phyloP scores from a whole-genome alignment of 2,888 invertebrate species.

The Lasioglossum figueresi region DNA sequence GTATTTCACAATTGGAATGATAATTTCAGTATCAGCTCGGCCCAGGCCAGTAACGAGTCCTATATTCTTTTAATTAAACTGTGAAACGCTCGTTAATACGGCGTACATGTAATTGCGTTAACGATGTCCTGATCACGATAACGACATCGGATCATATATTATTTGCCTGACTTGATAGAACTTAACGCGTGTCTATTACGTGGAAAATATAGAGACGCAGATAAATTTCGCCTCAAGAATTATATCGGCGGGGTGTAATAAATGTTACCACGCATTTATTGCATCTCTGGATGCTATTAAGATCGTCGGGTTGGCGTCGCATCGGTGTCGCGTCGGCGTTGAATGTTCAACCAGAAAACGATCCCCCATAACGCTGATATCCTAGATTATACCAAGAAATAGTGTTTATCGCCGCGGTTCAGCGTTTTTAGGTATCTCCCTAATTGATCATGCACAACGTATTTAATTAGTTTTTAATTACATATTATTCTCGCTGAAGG shows the following conservation, averaged over 20 bases:
- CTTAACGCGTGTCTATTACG: neutral
- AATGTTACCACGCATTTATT: conserved; percentile 60
- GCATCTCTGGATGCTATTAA: conserved; percentile 52
- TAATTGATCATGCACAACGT: neutral
- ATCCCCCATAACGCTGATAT: conserved; percentile 61
- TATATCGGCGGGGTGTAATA: conserved; percentile 33
- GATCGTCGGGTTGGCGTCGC: conserved; percentile 40
- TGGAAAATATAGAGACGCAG: neutral
- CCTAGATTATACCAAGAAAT: conserved; percentile 46
- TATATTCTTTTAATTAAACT: neutral
- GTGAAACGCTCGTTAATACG: neutral
- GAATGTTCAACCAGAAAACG: conserved; percentile 60
- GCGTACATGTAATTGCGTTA: neutral
- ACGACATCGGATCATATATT: neutral
- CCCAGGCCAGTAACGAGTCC: no score
- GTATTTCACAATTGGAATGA: neutral
- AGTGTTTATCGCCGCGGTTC: conserved; percentile 45
- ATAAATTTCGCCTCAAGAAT: neutral
- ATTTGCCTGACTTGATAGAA: conserved; percentile 3
- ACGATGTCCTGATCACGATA: neutral
- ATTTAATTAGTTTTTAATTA: conserved; percentile 29
- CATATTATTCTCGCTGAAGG: conserved; percentile 11
- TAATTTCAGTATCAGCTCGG: neutral
- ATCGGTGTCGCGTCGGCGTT: conserved; percentile 33
- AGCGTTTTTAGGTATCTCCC: conserved; percentile 2